A percentile compares a stretch with the other conserved stretches of the same genome.
These are phyloP conservation scores for Lasiurus borealis DNA, from an alignment of 2,113 vertebrate genomes.

Conservation along the genomic window DNA sequence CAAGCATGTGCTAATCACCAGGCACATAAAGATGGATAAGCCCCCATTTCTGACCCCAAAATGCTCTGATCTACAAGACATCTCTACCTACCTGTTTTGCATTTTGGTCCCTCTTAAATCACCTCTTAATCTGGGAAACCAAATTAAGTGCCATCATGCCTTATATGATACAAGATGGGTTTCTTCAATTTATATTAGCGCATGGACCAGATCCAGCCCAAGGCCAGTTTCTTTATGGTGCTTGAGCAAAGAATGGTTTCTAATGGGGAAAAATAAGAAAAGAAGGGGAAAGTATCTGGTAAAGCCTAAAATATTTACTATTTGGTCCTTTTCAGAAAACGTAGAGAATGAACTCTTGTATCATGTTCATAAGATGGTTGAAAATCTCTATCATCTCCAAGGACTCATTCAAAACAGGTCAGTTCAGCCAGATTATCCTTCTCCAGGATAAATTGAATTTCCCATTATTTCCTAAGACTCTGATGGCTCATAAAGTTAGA, in stretches of 20 bases:
- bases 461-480: neutral
- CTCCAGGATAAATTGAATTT: slow-evolving; percentile 16
- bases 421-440: neutral
- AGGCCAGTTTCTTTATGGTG: neutral
- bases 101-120: neutral
- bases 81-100: neutral
- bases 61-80: neutral
- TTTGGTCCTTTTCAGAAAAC: neutral
- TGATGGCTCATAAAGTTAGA: neutral
- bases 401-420: neutral
- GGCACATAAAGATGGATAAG: neutral
- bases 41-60: neutral
- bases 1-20: neutral
- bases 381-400: neutral
- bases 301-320: neutral
- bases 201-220: neutral
- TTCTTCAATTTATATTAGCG: neutral
- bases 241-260: neutral
- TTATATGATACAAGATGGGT: neutral
- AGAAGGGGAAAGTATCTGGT: neutral
- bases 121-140: neutral
- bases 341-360: neutral
- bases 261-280: neutral
- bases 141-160: neutral
- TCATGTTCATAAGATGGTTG: neutral